These are phyloP conservation scores for Heliconius hermathena DNA, from an alignment of 1,140 invertebrate species.

Conservation along the genomic window DNA sequence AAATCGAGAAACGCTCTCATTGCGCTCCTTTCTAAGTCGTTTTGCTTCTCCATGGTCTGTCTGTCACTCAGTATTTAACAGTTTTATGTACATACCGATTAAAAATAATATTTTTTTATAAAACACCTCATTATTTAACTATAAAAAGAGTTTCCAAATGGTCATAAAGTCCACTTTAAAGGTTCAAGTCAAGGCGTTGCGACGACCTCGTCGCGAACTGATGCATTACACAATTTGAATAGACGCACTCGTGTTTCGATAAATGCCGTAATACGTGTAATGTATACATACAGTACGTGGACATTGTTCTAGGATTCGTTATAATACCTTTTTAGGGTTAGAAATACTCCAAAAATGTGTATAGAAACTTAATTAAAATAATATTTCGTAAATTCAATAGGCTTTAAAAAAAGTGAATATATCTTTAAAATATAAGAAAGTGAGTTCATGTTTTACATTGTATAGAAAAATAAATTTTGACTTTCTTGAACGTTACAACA, in stretches of 20 bases:
- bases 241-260: not conserved
- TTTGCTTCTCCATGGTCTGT: too few relatives aligned
- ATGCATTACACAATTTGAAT: slow-evolving; percentile 46
- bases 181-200: slow-evolving; percentile 54
- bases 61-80: not conserved
- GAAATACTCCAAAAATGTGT: too few relatives aligned
- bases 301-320: not conserved
- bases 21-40: too few relatives aligned
- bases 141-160: slow-evolving; percentile 34
- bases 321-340: too few relatives aligned
- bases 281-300: not conserved
- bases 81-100: not conserved
- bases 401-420: too few relatives aligned
- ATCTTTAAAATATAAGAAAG: too few relatives aligned
- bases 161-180: slow-evolving; percentile 39
- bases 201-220: slow-evolving; percentile 42
- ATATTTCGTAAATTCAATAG: too few relatives aligned
- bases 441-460: too few relatives aligned
- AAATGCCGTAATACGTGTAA: not conserved
- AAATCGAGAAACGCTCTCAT: too few relatives aligned
- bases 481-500: too few relatives aligned
- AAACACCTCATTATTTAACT: not conserved
- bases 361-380: too few relatives aligned
- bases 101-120: not conserved
- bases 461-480: too few relatives aligned